Base-by-base conservation (phyloP, 1,140 invertebrate genomes). In the Diachasma alloeum region DNA sequence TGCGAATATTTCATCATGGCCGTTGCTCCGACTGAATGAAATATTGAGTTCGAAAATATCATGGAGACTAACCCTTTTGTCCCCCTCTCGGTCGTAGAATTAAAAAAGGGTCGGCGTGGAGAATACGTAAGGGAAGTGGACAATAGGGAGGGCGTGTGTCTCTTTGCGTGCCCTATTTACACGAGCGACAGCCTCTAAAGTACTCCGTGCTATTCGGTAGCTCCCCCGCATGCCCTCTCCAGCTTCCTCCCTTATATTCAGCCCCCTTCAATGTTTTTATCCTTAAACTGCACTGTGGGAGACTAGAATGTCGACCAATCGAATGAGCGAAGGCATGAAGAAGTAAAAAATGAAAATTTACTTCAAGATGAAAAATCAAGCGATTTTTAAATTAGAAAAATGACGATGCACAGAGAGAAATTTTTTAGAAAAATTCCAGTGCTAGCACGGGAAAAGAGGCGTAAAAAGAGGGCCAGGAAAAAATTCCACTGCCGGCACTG, bases 61-160 rank as follows among this genome's bases (percentile, higher is more conserved):
- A 72, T 59, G 44, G 73, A 56, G 39, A 59, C 77, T 81, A 86
- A 86, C 83, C 84, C 85, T 86, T 79, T 86, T 86, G 83, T 86
- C 76, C 81, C 31, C 80, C 82, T 79, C 76, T 82, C 83, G 78
- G 31, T 19, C n/a, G n/a, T 68, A 17, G 59, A 31, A 66, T 15
- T 36, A 81, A 82, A 81, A 83, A 85, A 81, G 84, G 82, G 82
- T 72, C 73, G 68, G 56, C 24, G 36, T 15, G 37, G 37, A 17
- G 59, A 15, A 42, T 72, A 42, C 36, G 17, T 56, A 26, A 71
- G 71, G 36, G 73, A 39, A 67, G 74, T 73, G 76, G 78, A 86
- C 84, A 87, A 87, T 84, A 77, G 81, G 76, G 82, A 84, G 86
- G 86, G 86, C 83, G 86, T 87, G 84, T 87, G 86, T 87, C 85